These are phyloP conservation scores for Syngnathus rostellatus DNA, from an alignment of 2,797 vertebrate genomes.

Conservation along the genomic window DNA sequence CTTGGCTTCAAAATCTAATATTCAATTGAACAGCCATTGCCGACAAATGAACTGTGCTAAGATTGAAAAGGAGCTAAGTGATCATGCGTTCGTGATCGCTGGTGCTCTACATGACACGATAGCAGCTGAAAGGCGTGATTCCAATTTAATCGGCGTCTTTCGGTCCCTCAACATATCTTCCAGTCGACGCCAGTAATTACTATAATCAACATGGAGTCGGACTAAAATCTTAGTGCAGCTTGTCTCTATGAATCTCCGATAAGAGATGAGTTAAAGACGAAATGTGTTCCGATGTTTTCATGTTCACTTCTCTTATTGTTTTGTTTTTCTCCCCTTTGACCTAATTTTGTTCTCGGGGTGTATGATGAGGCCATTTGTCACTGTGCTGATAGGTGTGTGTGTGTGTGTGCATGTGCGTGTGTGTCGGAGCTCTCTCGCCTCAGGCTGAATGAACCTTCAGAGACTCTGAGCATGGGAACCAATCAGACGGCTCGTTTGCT, in stretches of 20 bases:
- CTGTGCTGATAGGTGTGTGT: conserved; percentile 13
- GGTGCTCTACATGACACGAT: conserved; percentile 7
- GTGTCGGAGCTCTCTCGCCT: conserved; percentile 10
- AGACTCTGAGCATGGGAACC: conserved; percentile 15
- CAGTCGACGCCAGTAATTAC: conserved; percentile 22
- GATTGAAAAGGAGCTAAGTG: conserved; percentile 18
- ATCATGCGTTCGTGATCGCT: conserved; percentile 11
- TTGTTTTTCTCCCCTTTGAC: background rate
- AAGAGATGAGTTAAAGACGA: background rate
- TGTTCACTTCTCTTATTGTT: background rate
- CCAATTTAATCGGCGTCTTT: conserved; percentile 31
- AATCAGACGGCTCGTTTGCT: conserved; percentile 13
- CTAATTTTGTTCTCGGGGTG: conserved; percentile 1
- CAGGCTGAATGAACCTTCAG: conserved; percentile 22
- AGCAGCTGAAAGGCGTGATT: conserved; percentile 31
- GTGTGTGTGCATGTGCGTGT: background rate
- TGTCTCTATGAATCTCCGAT: background rate
- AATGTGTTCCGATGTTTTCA: background rate
- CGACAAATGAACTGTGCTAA: conserved; percentile 29
- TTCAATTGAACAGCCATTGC: conserved; percentile 10
- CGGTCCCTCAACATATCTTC: conserved; percentile 25
- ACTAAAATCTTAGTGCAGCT: background rate
- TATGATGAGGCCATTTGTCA: conserved; percentile 20
- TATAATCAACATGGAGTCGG: conserved; percentile 12
- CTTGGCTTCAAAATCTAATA: background rate